Evolutionary conservation across 2,113 vertebrate species (phyloP).

Genomic region (Periophthalmodon schlosseri): DNA sequence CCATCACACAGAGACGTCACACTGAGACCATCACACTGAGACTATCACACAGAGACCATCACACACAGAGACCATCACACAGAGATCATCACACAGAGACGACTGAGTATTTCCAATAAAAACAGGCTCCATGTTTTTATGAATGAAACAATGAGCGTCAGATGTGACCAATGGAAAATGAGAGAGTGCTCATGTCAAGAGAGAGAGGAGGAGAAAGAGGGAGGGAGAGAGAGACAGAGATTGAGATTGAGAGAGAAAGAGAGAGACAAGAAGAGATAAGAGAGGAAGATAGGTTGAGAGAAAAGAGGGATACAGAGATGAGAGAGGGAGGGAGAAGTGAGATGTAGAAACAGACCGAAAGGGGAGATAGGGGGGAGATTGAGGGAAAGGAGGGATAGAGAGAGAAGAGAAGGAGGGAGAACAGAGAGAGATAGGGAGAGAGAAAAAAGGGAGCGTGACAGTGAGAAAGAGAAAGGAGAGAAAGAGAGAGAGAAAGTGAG

Average conservation of each 20-base stretch:
- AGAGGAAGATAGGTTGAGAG: too few species aligned
- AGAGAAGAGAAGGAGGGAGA: background rate
- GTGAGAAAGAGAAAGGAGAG: background rate
- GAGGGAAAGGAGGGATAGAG: background rate
- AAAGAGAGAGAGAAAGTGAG: background rate
- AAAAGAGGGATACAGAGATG: background rate
- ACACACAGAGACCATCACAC: too few species aligned
- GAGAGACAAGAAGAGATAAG: too few species aligned
- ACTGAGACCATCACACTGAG: too few species aligned
- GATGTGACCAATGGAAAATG: background rate
- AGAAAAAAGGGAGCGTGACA: background rate
- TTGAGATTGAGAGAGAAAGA: too few species aligned
- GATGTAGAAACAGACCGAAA: too few species aligned
- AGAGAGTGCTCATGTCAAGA: background rate
- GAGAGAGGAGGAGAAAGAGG: background rate
- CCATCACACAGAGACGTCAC: too few species aligned
- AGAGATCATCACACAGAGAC: too few species aligned
- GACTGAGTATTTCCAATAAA: background rate
- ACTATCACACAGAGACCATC: too few species aligned
- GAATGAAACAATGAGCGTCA: background rate
- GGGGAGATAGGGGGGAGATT: background rate
- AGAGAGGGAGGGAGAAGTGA: background rate
- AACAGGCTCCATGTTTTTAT: background rate
- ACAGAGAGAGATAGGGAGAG: background rate
- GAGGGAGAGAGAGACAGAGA: background rate